These are phyloP conservation scores for Trichopria drosophilae DNA, from an alignment of 2,888 invertebrate genomes.

Conservation along the genomic window DNA sequence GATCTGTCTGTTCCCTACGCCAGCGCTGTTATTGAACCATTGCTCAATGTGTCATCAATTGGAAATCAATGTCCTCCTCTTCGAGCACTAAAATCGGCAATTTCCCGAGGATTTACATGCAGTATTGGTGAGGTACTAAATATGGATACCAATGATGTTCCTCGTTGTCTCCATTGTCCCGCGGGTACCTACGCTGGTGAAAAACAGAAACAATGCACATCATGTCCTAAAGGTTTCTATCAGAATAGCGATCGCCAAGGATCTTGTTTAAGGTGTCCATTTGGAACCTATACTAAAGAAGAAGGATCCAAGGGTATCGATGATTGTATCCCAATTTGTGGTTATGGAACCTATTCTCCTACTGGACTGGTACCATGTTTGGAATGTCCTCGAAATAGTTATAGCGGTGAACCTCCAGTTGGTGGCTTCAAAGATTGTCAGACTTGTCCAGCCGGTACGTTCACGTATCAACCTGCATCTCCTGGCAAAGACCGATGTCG, in stretches of 20 bases:
- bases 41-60: constrained; percentile 85
- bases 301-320: constrained; percentile 84
- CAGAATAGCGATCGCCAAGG: constrained; percentile 92
- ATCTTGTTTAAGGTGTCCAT: constrained; percentile 85
- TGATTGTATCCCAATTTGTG: constrained; percentile 92
- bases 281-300: constrained; percentile 89
- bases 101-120: constrained; percentile 89
- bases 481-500: constrained; percentile 80
- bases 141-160: constrained; percentile 88
- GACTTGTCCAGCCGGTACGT: constrained; percentile 86
- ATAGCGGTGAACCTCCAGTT: constrained; percentile 82
- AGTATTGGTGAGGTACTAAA: constrained; percentile 91
- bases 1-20: constrained; percentile 92
- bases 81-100: constrained; percentile 80
- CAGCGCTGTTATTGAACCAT: constrained; percentile 84
- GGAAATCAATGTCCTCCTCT: constrained; percentile 92
- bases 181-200: constrained; percentile 92
- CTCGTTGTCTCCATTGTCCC: constrained; percentile 94
- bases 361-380: constrained; percentile 87
- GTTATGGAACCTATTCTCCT: constrained; percentile 93
- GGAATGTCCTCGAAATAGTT: constrained; percentile 92
- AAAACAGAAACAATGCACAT: constrained; percentile 87
- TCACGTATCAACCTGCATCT: constrained; percentile 90
- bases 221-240: constrained; percentile 90
- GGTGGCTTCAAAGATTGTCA: constrained; percentile 93